phyloP scores from a whole-genome alignment of 2,888 invertebrate genomes.

The Athalia rosae region DNA sequence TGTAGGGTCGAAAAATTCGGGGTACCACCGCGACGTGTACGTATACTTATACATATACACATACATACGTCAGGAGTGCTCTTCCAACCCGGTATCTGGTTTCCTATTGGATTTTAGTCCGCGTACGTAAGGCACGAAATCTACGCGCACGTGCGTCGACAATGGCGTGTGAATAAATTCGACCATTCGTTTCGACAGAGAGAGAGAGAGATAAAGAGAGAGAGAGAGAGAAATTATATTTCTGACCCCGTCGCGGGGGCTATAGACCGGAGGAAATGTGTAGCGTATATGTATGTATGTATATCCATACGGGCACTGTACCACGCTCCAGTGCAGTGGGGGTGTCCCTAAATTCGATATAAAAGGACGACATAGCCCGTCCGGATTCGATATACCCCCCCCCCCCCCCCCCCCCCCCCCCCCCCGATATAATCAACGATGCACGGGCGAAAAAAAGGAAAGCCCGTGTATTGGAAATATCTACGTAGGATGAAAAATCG shows the following conservation, averaged over 20 bases:
- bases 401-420: too few species aligned
- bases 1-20: neutral
- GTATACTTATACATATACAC: too few species aligned
- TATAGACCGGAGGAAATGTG: neutral
- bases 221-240: neutral
- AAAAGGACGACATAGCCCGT: neutral
- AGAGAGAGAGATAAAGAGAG: conserved; percentile 34
- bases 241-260: conserved; percentile 21
- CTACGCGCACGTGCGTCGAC: conserved; percentile 41
- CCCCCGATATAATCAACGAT: too few species aligned
- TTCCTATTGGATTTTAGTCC: conserved; percentile 42
- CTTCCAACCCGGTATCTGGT: conserved; percentile 23
- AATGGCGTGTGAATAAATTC: conserved; percentile 43
- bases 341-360: neutral
- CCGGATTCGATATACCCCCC: too few species aligned
- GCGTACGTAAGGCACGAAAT: conserved; percentile 23
- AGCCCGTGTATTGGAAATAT: neutral
- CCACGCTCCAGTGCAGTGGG: neutral
- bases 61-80: too few species aligned
- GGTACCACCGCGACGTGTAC: too few species aligned
- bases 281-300: too few species aligned
- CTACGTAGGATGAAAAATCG: neutral
- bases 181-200: conserved; percentile 25
- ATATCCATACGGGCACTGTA: conserved; percentile 5
- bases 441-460: neutral